phyloP scores from a whole-genome alignment of 2,113 vertebrate genomes.

The Pantherophis guttatus region DNA sequence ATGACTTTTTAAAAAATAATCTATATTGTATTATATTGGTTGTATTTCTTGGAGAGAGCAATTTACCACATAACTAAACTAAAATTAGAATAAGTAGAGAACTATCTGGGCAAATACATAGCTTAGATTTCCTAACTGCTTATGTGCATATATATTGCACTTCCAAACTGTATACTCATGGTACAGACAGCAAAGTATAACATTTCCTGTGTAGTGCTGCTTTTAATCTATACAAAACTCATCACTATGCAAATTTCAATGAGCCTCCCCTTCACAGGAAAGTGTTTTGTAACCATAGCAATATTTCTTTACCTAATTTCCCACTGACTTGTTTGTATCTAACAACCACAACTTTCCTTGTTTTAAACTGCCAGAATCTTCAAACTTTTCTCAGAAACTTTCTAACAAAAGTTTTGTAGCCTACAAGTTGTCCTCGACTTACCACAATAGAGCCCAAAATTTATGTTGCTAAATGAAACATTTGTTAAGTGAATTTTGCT shows the following conservation, averaged over 20 bases:
- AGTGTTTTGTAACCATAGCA: slow-evolving; percentile 65
- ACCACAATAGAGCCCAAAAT: no score
- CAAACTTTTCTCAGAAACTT: slow-evolving; percentile 51
- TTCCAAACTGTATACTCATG: neutral
- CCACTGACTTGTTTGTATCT: slow-evolving; percentile 57
- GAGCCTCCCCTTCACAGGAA: slow-evolving; percentile 60
- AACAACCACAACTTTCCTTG: slow-evolving; percentile 60
- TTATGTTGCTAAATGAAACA: no score
- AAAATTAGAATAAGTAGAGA: neutral
- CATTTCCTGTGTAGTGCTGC: neutral
- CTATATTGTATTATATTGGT: neutral
- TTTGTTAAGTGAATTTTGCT: no score
- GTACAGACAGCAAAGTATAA: neutral
- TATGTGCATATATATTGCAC: neutral
- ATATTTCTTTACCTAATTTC: slow-evolving; percentile 67
- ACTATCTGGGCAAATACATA: no score
- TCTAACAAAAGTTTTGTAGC: slow-evolving; percentile 43
- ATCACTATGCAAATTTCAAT: slow-evolving; percentile 53
- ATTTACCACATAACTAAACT: slow-evolving; percentile 27
- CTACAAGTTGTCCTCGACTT: slow-evolving; percentile 19
- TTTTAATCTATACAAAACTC: slow-evolving; percentile 21
- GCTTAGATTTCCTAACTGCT: slow-evolving; percentile 4
- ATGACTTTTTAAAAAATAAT: neutral
- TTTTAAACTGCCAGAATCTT: slow-evolving; percentile 46
- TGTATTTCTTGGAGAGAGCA: neutral